Evolutionary conservation across 30 jellyfish, hydroid and myxozoan genomes (phyloP).

Genomic region (Aurelia aurita): DNA sequence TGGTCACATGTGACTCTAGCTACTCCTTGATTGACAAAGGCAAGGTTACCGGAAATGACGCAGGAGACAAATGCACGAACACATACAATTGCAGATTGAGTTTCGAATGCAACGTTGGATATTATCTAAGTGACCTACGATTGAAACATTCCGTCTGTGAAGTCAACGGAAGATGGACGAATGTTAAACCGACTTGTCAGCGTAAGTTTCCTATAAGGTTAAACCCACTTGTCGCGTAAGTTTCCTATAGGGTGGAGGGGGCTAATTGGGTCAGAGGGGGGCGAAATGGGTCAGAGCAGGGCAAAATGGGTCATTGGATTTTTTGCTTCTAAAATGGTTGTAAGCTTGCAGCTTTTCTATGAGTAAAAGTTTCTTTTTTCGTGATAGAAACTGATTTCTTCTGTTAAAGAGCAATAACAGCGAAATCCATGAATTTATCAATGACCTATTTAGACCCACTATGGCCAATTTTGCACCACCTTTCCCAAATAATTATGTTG

Average conservation of each 20-base stretch:
- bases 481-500: too few species aligned
- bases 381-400: too few species aligned
- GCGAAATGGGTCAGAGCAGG: not conserved
- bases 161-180: conserved; percentile 36
- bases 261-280: not conserved
- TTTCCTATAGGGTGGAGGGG: too few species aligned
- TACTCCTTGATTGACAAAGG: conserved; percentile 41
- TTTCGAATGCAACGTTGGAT: conserved; percentile 43
- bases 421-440: too few species aligned
- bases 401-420: too few species aligned
- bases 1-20: conserved; percentile 45
- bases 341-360: too few species aligned
- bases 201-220: conserved; percentile 23
- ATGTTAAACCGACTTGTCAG: conserved; percentile 25
- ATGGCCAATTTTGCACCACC: too few species aligned
- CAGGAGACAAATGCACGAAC: conserved; percentile 18
- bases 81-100: conserved; percentile 61
- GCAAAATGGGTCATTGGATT: too few species aligned
- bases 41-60: conserved; percentile 25
- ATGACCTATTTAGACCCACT: too few species aligned
- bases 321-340: too few species aligned
- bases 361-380: too few species aligned
- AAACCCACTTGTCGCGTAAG: conserved; percentile 63
- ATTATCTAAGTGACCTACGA: conserved; percentile 2
- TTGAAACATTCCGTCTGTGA: conserved; percentile 27